These are phyloP conservation scores for Mus caroli DNA, from an alignment of 2,797 vertebrate genomes.

Conservation along the genomic window DNA sequence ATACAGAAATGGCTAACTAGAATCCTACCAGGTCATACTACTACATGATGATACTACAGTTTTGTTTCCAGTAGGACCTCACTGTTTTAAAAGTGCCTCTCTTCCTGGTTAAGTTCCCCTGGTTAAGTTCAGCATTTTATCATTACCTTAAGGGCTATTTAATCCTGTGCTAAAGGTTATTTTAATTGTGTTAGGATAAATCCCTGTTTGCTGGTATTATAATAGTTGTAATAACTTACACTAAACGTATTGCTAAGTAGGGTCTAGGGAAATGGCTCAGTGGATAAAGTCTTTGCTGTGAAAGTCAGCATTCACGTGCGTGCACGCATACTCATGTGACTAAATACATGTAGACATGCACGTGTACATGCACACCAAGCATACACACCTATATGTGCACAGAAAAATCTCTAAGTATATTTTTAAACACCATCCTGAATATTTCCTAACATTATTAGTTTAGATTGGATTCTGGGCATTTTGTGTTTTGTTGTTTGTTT, in stretches of 20 bases:
- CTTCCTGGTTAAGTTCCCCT: slow-evolving; percentile 20
- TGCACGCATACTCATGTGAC: background rate
- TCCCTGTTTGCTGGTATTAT: slow-evolving; percentile 71
- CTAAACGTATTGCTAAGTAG: slow-evolving; percentile 44
- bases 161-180: slow-evolving; percentile 54
- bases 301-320: background rate
- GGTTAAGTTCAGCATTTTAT: slow-evolving; percentile 29
- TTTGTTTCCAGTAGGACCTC: slow-evolving; percentile 73
- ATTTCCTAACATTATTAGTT: slow-evolving; percentile 25
- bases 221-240: slow-evolving; percentile 56
- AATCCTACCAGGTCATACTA: slow-evolving; percentile 71
- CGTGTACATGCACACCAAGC: background rate
- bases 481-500: background rate
- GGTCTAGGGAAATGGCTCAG: background rate
- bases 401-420: slow-evolving; percentile 38
- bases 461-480: slow-evolving; percentile 35
- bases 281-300: background rate
- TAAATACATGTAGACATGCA: background rate
- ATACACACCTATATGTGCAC: background rate
- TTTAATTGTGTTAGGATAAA: slow-evolving; percentile 72
- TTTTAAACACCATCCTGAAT: slow-evolving; percentile 55
- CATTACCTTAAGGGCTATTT: slow-evolving; percentile 73
- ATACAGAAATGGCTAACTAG: slow-evolving; percentile 61
- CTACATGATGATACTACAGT: slow-evolving; percentile 75
- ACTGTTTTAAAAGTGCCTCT: slow-evolving; percentile 60